phyloP scores from a whole-genome alignment of 2,888 invertebrate genomes.

The Sphinx pinastri region DNA sequence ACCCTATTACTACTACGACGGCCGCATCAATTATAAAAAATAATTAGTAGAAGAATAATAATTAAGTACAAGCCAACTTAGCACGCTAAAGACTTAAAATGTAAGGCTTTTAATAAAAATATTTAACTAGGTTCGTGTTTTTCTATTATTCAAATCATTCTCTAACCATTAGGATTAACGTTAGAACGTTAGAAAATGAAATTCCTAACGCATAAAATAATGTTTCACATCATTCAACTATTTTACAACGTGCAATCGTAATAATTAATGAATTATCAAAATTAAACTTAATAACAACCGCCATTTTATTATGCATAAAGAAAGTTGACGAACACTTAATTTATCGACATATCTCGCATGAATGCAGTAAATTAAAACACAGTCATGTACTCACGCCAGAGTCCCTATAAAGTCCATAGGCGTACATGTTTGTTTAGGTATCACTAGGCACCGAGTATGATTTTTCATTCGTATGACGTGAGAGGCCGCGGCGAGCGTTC shows the following conservation, averaged over 20 bases:
- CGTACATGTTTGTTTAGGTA: slow-evolving; percentile 21
- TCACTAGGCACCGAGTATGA: slow-evolving; percentile 1
- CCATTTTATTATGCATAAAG: no score
- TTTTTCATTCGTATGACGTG: slow-evolving; percentile 29
- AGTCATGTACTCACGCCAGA: slow-evolving; percentile 37
- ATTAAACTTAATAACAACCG: no score
- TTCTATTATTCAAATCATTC: no score
- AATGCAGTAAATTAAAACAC: slow-evolving; percentile 21
- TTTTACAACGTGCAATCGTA: no score
- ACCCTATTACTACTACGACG: slow-evolving; percentile 47
- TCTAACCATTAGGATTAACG: no score
- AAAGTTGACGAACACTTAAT: neutral
- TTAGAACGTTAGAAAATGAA: no score
- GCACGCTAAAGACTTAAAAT: no score
- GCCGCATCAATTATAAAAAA: neutral
- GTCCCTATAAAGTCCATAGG: slow-evolving; percentile 32
- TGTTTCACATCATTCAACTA: no score
- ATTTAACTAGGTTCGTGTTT: no score
- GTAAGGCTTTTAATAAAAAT: no score
- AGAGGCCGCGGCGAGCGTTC: slow-evolving; percentile 38
- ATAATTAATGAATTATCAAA: no score
- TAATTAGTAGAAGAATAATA: neutral
- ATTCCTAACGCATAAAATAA: no score
- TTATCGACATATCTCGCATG: slow-evolving; percentile 2
- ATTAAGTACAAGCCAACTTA: neutral